Conservation (phyloP, 2,888 invertebrate genomes). For the Siphlonurus alternatus region DNA sequence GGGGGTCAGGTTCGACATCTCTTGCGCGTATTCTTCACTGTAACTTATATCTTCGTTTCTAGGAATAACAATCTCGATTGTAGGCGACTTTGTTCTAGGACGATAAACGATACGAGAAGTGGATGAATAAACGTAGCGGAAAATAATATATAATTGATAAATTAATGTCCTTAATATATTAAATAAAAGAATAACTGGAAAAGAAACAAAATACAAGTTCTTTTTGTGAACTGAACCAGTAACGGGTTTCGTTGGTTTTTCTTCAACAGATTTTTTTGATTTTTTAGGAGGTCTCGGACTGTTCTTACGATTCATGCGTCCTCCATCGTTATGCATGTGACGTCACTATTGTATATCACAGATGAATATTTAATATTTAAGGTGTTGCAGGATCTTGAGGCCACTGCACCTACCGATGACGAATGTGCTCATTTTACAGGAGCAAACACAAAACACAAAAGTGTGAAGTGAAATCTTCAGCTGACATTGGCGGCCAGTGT, state of each 20-base stretch:
- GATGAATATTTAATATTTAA: too few species aligned
- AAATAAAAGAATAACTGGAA: constrained; percentile 72
- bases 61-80: constrained; percentile 15
- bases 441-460: too few species aligned
- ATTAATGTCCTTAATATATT: constrained; percentile 65
- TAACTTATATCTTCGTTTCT: constrained; percentile 14
- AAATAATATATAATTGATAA: constrained; percentile 72
- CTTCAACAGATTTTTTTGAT: constrained; percentile 20
- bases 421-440: neutral
- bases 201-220: constrained; percentile 75
- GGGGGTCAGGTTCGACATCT: constrained; percentile 29
- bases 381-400: neutral
- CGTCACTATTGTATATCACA: too few species aligned
- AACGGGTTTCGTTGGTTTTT: constrained; percentile 14
- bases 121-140: constrained; percentile 69
- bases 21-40: constrained; percentile 13
- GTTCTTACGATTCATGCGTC: constrained; percentile 29
- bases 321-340: constrained; percentile 18
- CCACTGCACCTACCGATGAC: neutral
- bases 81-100: constrained; percentile 14
- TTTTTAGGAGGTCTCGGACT: constrained; percentile 30
- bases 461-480: too few species aligned
- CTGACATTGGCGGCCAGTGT: neutral
- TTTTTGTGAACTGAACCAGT: constrained; percentile 64
- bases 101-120: constrained; percentile 50